Evolutionary conservation across 2,797 vertebrate genomes (phyloP).

Genomic region (Numenius phaeopus): DNA sequence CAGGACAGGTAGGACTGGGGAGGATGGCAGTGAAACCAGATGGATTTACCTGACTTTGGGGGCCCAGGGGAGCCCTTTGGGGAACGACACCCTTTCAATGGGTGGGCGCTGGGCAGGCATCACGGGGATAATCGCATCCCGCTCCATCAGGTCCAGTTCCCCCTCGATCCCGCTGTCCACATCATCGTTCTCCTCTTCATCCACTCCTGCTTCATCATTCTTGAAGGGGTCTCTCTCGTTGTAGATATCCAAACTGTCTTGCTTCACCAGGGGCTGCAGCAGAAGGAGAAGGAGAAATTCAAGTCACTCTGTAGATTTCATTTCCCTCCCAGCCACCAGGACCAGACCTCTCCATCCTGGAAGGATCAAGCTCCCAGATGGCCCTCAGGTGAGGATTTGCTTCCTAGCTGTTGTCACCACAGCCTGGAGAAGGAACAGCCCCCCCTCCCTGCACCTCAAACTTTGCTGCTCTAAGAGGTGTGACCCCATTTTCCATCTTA

Average conservation of each 20-base stretch:
- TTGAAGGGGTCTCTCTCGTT: slow-evolving; percentile 98
- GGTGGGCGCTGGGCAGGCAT: slow-evolving; percentile 81
- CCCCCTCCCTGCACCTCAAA: not conserved
- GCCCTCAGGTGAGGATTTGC: not conserved
- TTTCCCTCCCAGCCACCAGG: not conserved
- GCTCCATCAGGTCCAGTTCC: slow-evolving; percentile 92
- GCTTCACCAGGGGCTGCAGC: slow-evolving; percentile 90
- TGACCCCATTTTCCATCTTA: not conserved
- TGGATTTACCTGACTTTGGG: slow-evolving; percentile 92
- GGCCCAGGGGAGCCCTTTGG: slow-evolving; percentile 98
- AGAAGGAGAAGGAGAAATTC: not conserved
- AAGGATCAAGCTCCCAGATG: not conserved
- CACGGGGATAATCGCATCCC: slow-evolving; percentile 85
- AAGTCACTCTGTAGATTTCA: not conserved
- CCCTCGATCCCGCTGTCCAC: slow-evolving; percentile 88
- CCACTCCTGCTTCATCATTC: slow-evolving; percentile 88
- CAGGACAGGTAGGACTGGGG: not conserved
- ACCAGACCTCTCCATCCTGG: not conserved
- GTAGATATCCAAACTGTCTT: slow-evolving; percentile 97
- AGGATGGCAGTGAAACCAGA: not conserved
- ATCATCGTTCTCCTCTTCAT: slow-evolving; percentile 92
- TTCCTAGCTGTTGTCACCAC: not conserved
- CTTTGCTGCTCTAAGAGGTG: not conserved
- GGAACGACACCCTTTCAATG: slow-evolving; percentile 89
- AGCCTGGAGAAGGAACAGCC: not conserved